Conservation (phyloP, 2,113 vertebrate species). For the Pelmatolapia mariae region DNA sequence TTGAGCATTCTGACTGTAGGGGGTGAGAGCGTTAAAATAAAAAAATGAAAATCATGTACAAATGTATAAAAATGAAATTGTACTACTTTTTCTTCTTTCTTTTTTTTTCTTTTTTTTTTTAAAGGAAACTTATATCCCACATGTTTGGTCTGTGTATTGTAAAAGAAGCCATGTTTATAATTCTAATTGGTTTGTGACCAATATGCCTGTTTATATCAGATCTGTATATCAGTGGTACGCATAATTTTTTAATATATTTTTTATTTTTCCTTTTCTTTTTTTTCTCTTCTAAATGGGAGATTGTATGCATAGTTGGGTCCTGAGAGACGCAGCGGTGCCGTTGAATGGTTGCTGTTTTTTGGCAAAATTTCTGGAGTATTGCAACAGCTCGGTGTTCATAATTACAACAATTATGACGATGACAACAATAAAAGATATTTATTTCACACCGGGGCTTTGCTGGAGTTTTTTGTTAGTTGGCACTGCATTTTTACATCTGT, state of each 20-base stretch:
- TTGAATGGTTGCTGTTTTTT: conserved; percentile 56
- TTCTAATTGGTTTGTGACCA: conserved; percentile 80
- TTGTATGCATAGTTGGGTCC: conserved; percentile 74
- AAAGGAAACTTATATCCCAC: conserved; percentile 40
- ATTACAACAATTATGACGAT: conserved; percentile 57
- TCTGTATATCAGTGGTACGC: conserved; percentile 82
- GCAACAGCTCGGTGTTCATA: conserved; percentile 65
- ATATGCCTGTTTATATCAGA: conserved; percentile 81
- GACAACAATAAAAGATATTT: conserved; percentile 76
- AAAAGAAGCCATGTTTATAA: conserved; percentile 82
- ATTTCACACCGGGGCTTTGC: conserved; percentile 50
- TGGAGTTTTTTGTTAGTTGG: neutral
- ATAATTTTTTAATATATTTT: conserved; percentile 80
- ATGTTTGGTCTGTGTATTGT: conserved; percentile 71
- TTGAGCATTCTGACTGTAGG: conserved; percentile 62
- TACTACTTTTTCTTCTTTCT: conserved; percentile 8
- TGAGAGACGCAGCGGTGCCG: conserved; percentile 57
- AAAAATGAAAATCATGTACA: conserved; percentile 48
- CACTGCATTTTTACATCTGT: no score
- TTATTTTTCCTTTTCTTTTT: conserved; percentile 58
- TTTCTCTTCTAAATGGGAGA: conserved; percentile 67
- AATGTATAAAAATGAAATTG: conserved; percentile 59
- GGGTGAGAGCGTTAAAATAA: conserved; percentile 26
- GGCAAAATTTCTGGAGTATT: conserved; percentile 58
- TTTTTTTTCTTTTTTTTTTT: neutral